phyloP scores from a whole-genome alignment of 2,888 invertebrate genomes.

The Tricholauxania praeusta region DNA sequence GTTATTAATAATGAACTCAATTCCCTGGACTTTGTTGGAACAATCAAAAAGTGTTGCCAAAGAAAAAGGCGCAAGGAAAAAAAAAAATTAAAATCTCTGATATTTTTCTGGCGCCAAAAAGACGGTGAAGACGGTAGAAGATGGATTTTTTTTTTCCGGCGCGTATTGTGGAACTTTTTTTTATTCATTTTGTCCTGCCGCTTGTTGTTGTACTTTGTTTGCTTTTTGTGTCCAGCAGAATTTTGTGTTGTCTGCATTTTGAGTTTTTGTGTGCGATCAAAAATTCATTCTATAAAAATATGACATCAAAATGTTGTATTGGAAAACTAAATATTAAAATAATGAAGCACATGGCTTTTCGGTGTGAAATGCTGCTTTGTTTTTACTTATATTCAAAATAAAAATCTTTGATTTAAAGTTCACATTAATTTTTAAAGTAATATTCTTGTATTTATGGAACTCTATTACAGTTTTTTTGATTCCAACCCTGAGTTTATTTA shows the following conservation, averaged over 20 bases:
- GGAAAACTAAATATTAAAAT: no score
- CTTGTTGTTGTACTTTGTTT: constrained; percentile 16
- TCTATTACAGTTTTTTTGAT: no score
- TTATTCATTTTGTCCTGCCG: constrained; percentile 14
- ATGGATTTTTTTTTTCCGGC: no score
- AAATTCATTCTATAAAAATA: no score
- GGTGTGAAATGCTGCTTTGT: no score
- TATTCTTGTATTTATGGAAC: no score
- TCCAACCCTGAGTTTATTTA: no score
- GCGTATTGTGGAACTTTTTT: not conserved
- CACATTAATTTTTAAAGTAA: no score
- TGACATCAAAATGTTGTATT: no score
- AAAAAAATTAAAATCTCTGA: constrained; percentile 1
- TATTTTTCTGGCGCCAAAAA: constrained; percentile 64
- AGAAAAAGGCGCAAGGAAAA: not conserved
- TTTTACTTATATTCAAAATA: no score
- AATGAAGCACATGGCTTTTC: no score
- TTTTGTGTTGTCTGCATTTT: not conserved
- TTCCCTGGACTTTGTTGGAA: constrained; percentile 9
- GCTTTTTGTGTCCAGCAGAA: not conserved
- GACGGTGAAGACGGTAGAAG: constrained; percentile 48
- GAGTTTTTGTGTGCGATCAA: not conserved
- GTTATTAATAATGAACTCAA: constrained; percentile 38
- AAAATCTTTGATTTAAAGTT: no score
- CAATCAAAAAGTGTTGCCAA: constrained; percentile 18